These are phyloP conservation scores for Eupeodes corollae DNA, from an alignment of 1,140 invertebrate species.

Conservation along the genomic window DNA sequence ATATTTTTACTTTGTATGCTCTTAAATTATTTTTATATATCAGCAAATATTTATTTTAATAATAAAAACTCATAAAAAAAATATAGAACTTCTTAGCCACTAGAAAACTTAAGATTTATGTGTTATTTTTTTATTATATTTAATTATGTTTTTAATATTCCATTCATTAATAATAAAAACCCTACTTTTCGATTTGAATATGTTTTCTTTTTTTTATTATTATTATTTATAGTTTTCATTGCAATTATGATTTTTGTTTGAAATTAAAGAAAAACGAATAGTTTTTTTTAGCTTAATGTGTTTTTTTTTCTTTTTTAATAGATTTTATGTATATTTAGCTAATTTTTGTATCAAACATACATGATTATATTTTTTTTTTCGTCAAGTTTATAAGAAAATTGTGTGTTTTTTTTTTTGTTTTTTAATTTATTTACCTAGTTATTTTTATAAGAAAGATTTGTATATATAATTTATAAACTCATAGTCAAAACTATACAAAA, in stretches of 20 bases:
- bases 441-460: too few relatives aligned
- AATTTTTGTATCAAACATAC: conserved; percentile 17
- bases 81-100: conserved; percentile 1
- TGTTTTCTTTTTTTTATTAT: neutral
- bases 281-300: conserved; percentile 14
- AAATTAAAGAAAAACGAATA: conserved; percentile 1
- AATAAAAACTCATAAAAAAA: neutral
- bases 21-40: neutral
- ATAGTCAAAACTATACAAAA: neutral
- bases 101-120: neutral
- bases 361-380: neutral
- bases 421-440: too few relatives aligned
- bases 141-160: conserved; percentile 6
- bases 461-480: too few relatives aligned
- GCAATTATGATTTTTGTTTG: conserved; percentile 2
- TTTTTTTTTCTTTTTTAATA: neutral
- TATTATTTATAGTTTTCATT: conserved; percentile 1
- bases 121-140: neutral
- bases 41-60: too few relatives aligned
- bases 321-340: conserved; percentile 3
- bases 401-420: too few relatives aligned
- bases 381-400: neutral
- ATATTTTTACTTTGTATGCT: conserved; percentile 4
- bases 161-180: neutral
- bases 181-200: neutral